These are phyloP conservation scores for Candoia aspera DNA, from an alignment of 2,113 vertebrate species.

Conservation along the genomic window DNA sequence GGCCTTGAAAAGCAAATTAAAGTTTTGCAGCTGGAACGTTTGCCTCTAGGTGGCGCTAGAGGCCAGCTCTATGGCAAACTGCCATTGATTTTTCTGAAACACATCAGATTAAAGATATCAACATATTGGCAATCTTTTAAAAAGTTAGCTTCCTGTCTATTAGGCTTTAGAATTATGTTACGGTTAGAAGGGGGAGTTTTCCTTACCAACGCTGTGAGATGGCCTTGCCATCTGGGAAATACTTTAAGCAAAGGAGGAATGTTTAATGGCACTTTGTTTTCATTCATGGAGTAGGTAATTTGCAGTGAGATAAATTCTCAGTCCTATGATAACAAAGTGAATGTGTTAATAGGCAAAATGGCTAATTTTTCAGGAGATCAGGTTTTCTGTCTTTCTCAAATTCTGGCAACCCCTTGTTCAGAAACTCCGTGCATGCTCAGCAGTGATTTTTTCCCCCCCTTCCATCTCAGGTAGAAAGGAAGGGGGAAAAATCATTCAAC, in stretches of 20 bases:
- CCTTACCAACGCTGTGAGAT: background rate
- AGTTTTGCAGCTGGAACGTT: background rate
- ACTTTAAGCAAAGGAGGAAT: background rate
- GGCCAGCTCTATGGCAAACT: background rate
- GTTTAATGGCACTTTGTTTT: too few relatives aligned
- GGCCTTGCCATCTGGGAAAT: background rate
- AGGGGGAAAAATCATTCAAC: too few relatives aligned
- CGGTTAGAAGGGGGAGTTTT: background rate
- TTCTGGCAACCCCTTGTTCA: too few relatives aligned
- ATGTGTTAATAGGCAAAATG: too few relatives aligned
- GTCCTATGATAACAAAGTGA: too few relatives aligned
- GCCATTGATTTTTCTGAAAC: background rate
- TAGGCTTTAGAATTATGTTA: background rate
- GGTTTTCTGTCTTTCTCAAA: too few relatives aligned
- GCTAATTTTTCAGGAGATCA: too few relatives aligned
- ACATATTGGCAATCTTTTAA: background rate
- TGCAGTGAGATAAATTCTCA: too few relatives aligned
- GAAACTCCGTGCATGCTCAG: too few relatives aligned
- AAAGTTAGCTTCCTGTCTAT: background rate
- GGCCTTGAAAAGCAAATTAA: background rate
- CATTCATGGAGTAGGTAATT: too few relatives aligned
- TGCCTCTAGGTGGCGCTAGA: background rate
- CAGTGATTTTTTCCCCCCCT: too few relatives aligned
- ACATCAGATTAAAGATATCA: background rate
- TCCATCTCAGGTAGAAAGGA: too few relatives aligned